These are phyloP conservation scores for Etheostoma nigrum DNA, from an alignment of 2,797 vertebrate species.

Conservation along the genomic window DNA sequence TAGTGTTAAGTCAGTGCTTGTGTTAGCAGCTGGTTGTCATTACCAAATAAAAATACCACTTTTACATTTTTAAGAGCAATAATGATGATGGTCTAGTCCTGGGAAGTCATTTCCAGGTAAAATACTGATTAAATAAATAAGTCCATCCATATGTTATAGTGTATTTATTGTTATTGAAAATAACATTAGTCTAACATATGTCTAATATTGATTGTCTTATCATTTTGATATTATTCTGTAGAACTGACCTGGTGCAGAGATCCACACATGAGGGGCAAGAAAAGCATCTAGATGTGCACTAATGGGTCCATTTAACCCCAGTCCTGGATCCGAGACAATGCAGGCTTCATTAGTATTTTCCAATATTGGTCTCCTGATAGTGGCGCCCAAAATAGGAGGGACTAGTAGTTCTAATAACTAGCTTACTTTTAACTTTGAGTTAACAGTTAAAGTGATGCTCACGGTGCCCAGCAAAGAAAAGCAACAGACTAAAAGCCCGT, in stretches of 20 bases:
- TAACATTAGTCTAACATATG: not conserved
- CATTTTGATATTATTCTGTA: too few species aligned
- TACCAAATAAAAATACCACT: too few species aligned
- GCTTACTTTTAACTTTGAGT: not conserved
- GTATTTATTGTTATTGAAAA: not conserved
- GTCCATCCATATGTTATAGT: too few species aligned
- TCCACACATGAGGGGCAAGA: not conserved
- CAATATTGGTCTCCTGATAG: not conserved
- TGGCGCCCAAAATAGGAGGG: too few species aligned
- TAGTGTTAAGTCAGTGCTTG: too few species aligned
- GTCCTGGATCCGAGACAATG: not conserved
- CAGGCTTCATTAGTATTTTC: not conserved
- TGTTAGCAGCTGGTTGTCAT: too few species aligned
- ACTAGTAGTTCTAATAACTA: not conserved
- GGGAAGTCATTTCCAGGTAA: not conserved
- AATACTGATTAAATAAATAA: too few species aligned
- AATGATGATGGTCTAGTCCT: not conserved
- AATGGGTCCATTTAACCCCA: not conserved
- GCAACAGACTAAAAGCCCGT: slow-evolving; percentile 26
- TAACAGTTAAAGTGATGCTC: not conserved
- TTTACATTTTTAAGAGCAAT: not conserved
- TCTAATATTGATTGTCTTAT: not conserved
- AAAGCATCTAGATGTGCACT: not conserved
- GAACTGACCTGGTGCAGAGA: too few species aligned
- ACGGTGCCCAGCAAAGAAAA: not conserved